Base-by-base conservation (phyloP, 23 tunicate genomes). In the Clavelina lepadiformis region DNA sequence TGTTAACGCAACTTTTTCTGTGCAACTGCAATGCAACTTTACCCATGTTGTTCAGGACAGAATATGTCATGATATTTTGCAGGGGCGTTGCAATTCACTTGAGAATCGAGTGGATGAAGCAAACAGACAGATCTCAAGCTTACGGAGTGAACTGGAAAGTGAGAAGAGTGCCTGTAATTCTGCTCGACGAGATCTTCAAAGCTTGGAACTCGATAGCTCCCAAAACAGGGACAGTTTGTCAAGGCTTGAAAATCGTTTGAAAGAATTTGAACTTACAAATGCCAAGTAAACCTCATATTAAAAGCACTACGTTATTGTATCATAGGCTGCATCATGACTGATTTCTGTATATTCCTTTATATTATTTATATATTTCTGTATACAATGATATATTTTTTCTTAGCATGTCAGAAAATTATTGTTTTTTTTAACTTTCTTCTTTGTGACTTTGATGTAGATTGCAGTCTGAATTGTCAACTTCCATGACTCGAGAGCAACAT, bases 41-140 rank as follows among this genome's bases (percentile, higher is more conserved):
- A 27, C 21, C 23, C 21, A n/a, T 11, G 21, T 53, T 13, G 59
- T 53, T 13, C 7, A 24, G 5, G 23, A 53, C 7, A 6, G 5
- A 53, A 24, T n/a, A 11, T n/a, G 59, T 53, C 7, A 8, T n/a
- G 59, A n/a, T 24, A 11, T n/a, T 36, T 25, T 51, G 50, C 69
- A 63, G 69, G 26, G 27, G 21, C 49, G 69, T 11, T 63, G 69
- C 25, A 3, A 18, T 5, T 63, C 69, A 5, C 26, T 63, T 11
- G 69, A 63, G 50, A 63, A 63, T 28, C 69, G 69, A 7, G 69
- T 37, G 19, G 80, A 72, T 2, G 95, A 86, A 31, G 23, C 44
- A 27, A 60, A 55, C 0, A 26, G 38, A 26, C 58, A 50, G 32
- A 28, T 72, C 7, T 20, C 68, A 33, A 37, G 36, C 2, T 26